Evolutionary conservation across 1,140 invertebrate species (phyloP).

Genomic region (Samia ricini): DNA sequence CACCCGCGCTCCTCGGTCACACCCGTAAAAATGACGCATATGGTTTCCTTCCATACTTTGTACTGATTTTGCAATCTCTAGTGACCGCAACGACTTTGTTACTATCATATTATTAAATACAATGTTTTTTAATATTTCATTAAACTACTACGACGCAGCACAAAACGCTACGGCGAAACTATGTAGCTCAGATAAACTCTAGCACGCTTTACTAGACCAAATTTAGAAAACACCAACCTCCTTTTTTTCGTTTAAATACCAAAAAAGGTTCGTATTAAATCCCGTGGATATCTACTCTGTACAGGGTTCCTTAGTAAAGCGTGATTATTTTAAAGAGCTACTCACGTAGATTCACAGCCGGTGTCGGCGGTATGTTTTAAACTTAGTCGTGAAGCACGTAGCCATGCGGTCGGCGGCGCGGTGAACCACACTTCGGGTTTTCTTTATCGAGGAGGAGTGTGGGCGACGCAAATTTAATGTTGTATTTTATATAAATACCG

Average conservation of each 20-base stretch:
- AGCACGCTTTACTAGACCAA: background rate
- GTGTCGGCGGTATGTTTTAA: slow-evolving; percentile 23
- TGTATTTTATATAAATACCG: background rate
- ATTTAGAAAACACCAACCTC: background rate
- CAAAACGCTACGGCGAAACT: too few relatives aligned
- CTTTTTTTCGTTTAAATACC: background rate
- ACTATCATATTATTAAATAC: too few relatives aligned
- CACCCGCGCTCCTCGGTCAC: too few relatives aligned
- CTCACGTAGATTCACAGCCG: slow-evolving; percentile 23
- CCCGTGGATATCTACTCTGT: background rate
- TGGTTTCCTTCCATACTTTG: too few relatives aligned
- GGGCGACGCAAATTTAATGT: background rate
- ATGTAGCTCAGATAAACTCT: too few relatives aligned
- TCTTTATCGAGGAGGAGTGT: background rate
- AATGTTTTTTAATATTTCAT: too few relatives aligned
- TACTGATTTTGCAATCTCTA: too few relatives aligned
- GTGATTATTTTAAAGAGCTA: slow-evolving; percentile 25
- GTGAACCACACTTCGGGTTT: background rate
- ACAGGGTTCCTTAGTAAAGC: slow-evolving; percentile 18
- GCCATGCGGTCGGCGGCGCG: background rate
- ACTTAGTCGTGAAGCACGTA: slow-evolving; percentile 16
- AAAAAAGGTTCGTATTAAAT: background rate
- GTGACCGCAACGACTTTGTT: too few relatives aligned
- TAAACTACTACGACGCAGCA: too few relatives aligned
- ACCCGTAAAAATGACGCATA: too few relatives aligned